Conservation (phyloP, 2,888 invertebrate species). For the Neoascia interrupta region DNA sequence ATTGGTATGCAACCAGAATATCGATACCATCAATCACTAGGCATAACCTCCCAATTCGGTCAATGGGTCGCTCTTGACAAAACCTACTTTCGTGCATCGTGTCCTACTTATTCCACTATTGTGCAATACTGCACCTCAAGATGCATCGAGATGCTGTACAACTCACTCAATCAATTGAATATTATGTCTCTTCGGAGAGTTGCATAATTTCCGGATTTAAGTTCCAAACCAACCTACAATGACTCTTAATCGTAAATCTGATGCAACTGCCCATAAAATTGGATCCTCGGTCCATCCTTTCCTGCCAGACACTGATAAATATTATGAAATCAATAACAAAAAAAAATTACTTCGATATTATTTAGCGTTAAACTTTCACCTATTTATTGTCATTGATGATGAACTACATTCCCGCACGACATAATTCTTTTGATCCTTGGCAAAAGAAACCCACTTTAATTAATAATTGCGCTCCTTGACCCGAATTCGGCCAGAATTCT, state of each 20-base stretch:
- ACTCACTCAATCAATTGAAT: slow-evolving; percentile 6
- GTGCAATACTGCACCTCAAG: slow-evolving; percentile 22
- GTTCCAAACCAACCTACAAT: slow-evolving; percentile 37
- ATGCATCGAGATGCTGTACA: slow-evolving; percentile 17
- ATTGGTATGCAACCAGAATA: too few species aligned
- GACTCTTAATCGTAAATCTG: slow-evolving; percentile 23
- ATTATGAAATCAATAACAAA: slow-evolving; percentile 30
- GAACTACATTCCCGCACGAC: background rate
- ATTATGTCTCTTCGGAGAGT: slow-evolving; percentile 6
- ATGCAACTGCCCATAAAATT: slow-evolving; percentile 29
- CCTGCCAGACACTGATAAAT: slow-evolving; percentile 24
- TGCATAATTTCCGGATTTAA: slow-evolving; percentile 56
- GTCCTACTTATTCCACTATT: slow-evolving; percentile 17
- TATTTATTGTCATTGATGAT: slow-evolving; percentile 8
- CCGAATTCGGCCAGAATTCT: slow-evolving; percentile 3
- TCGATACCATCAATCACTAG: too few species aligned
- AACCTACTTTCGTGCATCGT: slow-evolving; percentile 3
- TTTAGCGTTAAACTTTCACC: slow-evolving; percentile 32
- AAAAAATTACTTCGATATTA: too few species aligned
- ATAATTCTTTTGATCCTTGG: slow-evolving; percentile 25
- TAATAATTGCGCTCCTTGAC: slow-evolving; percentile 39
- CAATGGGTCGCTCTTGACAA: background rate
- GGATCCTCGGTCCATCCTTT: slow-evolving; percentile 34
- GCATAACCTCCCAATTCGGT: too few species aligned
- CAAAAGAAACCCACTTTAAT: background rate